Evolutionary conservation across 2,888 invertebrate species (phyloP).

Genomic region (Platypus cylindrus): DNA sequence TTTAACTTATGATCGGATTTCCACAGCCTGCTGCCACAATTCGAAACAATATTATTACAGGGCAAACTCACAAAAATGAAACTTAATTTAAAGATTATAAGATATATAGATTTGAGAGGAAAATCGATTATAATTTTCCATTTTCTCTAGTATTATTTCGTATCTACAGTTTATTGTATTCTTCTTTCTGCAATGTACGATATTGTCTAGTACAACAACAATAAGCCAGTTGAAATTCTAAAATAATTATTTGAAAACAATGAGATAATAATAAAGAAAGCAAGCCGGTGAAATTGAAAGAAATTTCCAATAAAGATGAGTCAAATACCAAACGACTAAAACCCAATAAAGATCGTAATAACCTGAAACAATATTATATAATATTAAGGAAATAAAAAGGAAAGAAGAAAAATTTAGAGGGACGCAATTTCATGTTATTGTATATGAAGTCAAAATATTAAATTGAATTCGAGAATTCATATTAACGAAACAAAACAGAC

Average conservation of each 20-base stretch:
- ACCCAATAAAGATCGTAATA: slow-evolving; percentile 33
- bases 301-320: slow-evolving; percentile 28
- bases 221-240: slow-evolving; percentile 20
- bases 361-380: slow-evolving; percentile 31
- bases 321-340: too few relatives aligned
- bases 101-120: slow-evolving; percentile 9
- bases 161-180: too few relatives aligned
- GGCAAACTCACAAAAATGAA: slow-evolving; percentile 10
- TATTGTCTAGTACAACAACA: too few relatives aligned
- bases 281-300: slow-evolving; percentile 8
- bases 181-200: too few relatives aligned
- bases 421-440: not conserved
- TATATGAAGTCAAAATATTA: slow-evolving; percentile 31
- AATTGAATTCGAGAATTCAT: slow-evolving; percentile 34
- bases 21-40: slow-evolving; percentile 11
- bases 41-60: slow-evolving; percentile 15
- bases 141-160: too few relatives aligned
- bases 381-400: slow-evolving; percentile 24
- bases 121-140: slow-evolving; percentile 19
- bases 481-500: slow-evolving; percentile 34
- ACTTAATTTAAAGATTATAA: slow-evolving; percentile 17
- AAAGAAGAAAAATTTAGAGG: slow-evolving; percentile 6
- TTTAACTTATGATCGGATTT: too few relatives aligned
- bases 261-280: slow-evolving; percentile 26
- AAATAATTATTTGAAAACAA: slow-evolving; percentile 29